Evolutionary conservation across 1,140 invertebrate species (phyloP), one percentile per base, ranked within the genome.

Genomic region (Harlomillsia oculata): DNA sequence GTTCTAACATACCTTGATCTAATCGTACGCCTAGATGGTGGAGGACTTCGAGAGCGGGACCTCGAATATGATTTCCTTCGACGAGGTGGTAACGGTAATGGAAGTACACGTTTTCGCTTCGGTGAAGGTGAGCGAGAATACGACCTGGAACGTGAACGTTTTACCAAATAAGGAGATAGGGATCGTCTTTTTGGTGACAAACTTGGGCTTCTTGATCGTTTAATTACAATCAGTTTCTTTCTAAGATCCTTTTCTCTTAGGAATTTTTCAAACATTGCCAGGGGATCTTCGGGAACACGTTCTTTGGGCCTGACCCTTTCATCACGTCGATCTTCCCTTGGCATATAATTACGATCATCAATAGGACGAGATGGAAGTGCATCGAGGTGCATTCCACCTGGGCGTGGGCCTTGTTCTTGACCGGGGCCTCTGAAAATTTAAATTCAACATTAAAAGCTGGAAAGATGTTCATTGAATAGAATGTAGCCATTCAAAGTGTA

Each of bases 231-330:
- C 9, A 49, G 21, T 63, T 63, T 62, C 45, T 60, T 82, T 79
- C 32, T 80, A 72, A 68, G 82, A 82, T 89, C 85, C 72, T 88
- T 89, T 69, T 91, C 87, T 56, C 82, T 76, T 58, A 91, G 76
- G 72, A 90, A 85, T 59, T 85, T 75, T 68, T 89, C 82, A 71
- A 91, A 92, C 44, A 84, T 85, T 69, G 87, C 85, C 60, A 90
- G 69, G 9, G 85, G 84, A 72, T 90, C 86, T 66, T 87, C 82
- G 46, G 84, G 83, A n/a, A 79, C 75, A 21, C 82, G 83, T 64
- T 37, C 16, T 53, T 23, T 41, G 13, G 2, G 3, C 18, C 25
- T 29, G 53, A 60, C 51, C 53, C 51, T 53, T 34, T 29, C 28
- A 41, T 23, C 30, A 40, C 51, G 37, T 36, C 46, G 30, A 23